Conservation (phyloP, 2,113 vertebrate species). For the Rostratula benghalensis region DNA sequence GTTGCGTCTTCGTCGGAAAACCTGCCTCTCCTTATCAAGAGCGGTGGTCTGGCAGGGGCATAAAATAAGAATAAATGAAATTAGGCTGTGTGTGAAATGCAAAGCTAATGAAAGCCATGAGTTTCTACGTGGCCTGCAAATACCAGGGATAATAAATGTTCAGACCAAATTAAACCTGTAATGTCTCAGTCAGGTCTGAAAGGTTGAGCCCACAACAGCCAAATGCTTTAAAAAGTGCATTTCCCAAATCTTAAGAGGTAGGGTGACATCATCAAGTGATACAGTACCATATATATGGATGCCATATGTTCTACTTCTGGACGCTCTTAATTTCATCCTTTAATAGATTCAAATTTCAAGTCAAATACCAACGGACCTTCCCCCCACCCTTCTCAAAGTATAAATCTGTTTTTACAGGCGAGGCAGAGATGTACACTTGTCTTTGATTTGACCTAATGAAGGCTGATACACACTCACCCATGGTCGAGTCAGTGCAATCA, state of each 20-base stretch:
- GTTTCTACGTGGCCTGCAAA: slow-evolving; percentile 28
- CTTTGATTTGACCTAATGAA: slow-evolving; percentile 53
- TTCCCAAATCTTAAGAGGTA: slow-evolving; percentile 53
- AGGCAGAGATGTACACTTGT: background rate
- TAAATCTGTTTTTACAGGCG: background rate
- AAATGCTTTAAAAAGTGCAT: slow-evolving; percentile 41
- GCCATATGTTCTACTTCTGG: slow-evolving; percentile 58
- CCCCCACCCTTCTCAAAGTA: slow-evolving; percentile 2
- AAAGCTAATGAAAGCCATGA: slow-evolving; percentile 58
- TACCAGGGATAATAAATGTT: slow-evolving; percentile 48
- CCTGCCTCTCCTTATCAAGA: slow-evolving; percentile 99
- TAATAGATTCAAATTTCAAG: slow-evolving; percentile 62
- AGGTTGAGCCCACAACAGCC: slow-evolving; percentile 53
- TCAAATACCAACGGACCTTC: slow-evolving; percentile 45
- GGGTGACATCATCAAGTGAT: slow-evolving; percentile 57
- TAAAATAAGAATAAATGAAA: slow-evolving; percentile 84
- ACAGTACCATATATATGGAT: slow-evolving; percentile 65
- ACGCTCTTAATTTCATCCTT: slow-evolving; percentile 51
- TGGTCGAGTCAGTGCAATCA: slow-evolving; percentile 42
- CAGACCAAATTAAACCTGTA: slow-evolving; percentile 47
- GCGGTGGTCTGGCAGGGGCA: slow-evolving; percentile 94
- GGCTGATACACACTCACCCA: slow-evolving; percentile 24
- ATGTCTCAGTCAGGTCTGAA: slow-evolving; percentile 38
- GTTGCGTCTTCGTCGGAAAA: slow-evolving; percentile 97
- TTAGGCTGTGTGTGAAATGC: slow-evolving; percentile 75